phyloP scores from a whole-genome alignment of 2,113 vertebrate genomes.

The Tamias sibiricus region DNA sequence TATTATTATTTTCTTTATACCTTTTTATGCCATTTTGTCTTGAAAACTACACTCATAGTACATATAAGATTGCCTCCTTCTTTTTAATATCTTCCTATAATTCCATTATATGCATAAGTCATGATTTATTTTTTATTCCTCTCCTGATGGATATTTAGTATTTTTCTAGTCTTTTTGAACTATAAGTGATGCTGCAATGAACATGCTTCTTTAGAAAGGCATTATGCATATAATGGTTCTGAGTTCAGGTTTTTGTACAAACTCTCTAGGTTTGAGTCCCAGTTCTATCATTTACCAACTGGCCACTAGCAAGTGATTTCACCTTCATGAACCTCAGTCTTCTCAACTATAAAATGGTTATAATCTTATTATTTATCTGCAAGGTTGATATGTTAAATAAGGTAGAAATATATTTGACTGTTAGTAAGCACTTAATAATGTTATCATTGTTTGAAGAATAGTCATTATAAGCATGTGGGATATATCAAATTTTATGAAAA shows the following conservation, averaged over 20 bases:
- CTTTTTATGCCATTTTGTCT: background rate
- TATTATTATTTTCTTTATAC: background rate
- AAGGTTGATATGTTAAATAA: background rate
- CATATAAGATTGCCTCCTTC: background rate
- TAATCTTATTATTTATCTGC: background rate
- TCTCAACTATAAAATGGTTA: background rate
- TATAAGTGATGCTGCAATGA: background rate
- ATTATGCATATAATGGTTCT: background rate
- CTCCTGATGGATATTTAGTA: background rate
- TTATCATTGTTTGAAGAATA: background rate
- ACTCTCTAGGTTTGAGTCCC: background rate
- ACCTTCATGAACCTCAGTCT: background rate
- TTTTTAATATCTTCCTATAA: background rate
- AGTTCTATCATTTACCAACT: background rate
- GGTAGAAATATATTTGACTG: slow-evolving; percentile 8
- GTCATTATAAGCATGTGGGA: background rate
- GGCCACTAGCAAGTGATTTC: background rate
- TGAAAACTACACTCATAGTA: background rate
- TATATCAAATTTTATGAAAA: too few species aligned
- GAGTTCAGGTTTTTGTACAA: background rate
- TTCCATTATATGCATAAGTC: background rate
- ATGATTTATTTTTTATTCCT: slow-evolving; percentile 1
- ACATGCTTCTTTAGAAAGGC: background rate
- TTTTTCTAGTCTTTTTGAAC: background rate
- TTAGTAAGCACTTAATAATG: background rate